Conservation (phyloP, 2,797 vertebrate species). For the Bradypodion pumilum region DNA sequence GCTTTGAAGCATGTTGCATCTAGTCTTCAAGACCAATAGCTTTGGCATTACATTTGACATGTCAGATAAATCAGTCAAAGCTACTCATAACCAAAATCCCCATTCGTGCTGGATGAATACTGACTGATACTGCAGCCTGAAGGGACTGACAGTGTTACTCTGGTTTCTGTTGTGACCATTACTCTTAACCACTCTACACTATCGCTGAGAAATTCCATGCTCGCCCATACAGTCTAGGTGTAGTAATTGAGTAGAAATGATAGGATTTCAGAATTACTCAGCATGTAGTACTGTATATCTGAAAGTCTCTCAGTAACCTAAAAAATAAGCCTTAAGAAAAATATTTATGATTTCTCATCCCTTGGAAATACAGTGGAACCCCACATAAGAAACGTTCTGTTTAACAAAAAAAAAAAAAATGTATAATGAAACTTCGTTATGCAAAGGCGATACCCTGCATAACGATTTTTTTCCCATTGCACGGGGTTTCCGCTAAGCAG, state of each 20-base stretch:
- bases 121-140: not conserved
- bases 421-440: too few relatives aligned
- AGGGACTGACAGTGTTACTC: not conserved
- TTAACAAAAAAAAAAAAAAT: too few relatives aligned
- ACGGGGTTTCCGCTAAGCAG: too few relatives aligned
- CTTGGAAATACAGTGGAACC: too few relatives aligned
- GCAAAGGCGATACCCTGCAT: too few relatives aligned
- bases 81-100: not conserved
- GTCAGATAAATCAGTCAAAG: slow-evolving; percentile 8
- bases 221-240: accelerated
- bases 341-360: not conserved
- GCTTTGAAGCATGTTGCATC: not conserved
- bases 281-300: not conserved
- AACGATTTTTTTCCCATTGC: too few relatives aligned
- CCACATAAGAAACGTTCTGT: too few relatives aligned
- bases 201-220: not conserved
- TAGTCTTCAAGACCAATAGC: not conserved
- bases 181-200: not conserved
- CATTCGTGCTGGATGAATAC: not conserved
- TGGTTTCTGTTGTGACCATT: not conserved
- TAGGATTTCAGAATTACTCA: slow-evolving; percentile 12
- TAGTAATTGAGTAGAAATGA: slow-evolving; percentile 5
- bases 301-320: not conserved
- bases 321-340: not conserved
- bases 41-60: not conserved